Evolutionary conservation across 2,888 invertebrate genomes (phyloP).

Genomic region (Drosophila parthenogenetica): DNA sequence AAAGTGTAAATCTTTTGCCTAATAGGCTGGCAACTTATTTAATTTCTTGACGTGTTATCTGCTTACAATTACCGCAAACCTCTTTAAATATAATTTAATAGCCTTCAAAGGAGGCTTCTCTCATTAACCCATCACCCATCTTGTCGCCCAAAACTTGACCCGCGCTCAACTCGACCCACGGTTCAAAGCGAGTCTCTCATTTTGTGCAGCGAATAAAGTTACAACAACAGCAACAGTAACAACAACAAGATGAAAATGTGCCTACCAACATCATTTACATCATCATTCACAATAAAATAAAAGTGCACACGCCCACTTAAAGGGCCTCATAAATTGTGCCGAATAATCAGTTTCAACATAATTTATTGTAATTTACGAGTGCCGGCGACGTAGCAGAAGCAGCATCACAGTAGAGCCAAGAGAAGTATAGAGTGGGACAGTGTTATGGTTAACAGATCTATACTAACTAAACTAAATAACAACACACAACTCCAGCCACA

Average conservation of each 20-base stretch:
- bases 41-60: conserved; percentile 30
- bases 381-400: conserved; percentile 68
- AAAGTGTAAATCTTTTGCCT: not conserved
- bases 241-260: conserved; percentile 51
- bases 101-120: conserved; percentile 37
- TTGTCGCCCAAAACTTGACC: conserved; percentile 63
- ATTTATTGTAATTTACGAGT: conserved; percentile 81
- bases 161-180: conserved; percentile 56
- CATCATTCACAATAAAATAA: conserved; percentile 81
- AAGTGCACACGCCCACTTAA: conserved; percentile 81
- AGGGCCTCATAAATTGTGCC: conserved; percentile 79
- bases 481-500: conserved; percentile 40
- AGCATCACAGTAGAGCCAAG: conserved; percentile 10
- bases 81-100: conserved; percentile 22
- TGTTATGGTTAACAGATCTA: conserved; percentile 36
- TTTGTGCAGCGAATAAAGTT: conserved; percentile 35
- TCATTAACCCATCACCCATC: conserved; percentile 73
- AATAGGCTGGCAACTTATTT: conserved; percentile 11
- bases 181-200: conserved; percentile 45
- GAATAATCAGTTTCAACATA: conserved; percentile 81
- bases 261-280: conserved; percentile 79
- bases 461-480: conserved; percentile 44
- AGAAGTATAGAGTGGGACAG: conserved; percentile 8
- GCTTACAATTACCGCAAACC: conserved; percentile 22
- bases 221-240: conserved; percentile 13